These are phyloP conservation scores for Peromyscus maniculatus DNA, from an alignment of 2,113 vertebrate genomes.

Conservation along the genomic window DNA sequence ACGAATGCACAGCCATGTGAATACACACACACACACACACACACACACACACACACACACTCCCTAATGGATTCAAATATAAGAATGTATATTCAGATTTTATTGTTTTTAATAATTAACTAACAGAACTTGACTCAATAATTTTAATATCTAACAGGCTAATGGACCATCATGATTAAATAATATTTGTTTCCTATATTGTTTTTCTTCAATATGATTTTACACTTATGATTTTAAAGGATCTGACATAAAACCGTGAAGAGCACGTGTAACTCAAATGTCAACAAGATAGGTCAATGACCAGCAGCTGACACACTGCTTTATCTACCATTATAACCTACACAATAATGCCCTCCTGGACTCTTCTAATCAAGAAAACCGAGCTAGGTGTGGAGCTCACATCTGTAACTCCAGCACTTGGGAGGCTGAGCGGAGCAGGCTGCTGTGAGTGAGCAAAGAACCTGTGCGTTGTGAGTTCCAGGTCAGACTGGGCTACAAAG, in stretches of 20 bases:
- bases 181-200: constrained; percentile 34
- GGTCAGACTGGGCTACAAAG: neutral
- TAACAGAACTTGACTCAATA: constrained; percentile 45
- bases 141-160: constrained; percentile 28
- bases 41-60: neutral
- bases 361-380: neutral
- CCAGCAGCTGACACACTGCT: neutral
- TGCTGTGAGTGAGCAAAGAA: neutral
- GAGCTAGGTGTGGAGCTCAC: neutral
- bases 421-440: neutral
- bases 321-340: neutral
- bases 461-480: neutral
- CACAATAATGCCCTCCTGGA: constrained; percentile 33
- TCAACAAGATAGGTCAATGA: neutral
- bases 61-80: neutral
- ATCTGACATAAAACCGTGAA: neutral
- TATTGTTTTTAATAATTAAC: neutral
- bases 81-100: neutral
- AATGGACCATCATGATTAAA: neutral
- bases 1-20: neutral
- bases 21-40: neutral
- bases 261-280: neutral
- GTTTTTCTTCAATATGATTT: constrained; percentile 42
- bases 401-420: neutral
- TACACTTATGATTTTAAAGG: constrained; percentile 18